Evolutionary conservation across 2,797 vertebrate genomes (phyloP).

Genomic region (Leucoraja ocellata): DNA sequence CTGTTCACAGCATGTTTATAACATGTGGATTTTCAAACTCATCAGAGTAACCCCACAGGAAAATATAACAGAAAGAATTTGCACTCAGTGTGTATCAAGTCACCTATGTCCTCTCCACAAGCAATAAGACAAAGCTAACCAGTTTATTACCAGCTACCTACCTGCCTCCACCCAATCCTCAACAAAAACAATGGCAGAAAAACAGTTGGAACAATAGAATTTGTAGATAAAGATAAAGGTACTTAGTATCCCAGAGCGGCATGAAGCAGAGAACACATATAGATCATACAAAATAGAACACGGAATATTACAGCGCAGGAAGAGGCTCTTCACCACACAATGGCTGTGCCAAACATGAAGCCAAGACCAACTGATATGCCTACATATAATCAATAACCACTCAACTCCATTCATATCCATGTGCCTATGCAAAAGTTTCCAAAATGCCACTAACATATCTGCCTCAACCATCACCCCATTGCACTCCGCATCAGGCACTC

Average conservation of each 20-base stretch:
- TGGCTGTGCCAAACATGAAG: too few relatives aligned
- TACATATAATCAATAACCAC: too few relatives aligned
- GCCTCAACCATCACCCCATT: too few relatives aligned
- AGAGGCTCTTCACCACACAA: too few relatives aligned
- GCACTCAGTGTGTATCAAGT: neutral
- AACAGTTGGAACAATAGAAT: neutral
- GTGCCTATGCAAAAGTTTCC: too few relatives aligned
- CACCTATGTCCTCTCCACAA: neutral
- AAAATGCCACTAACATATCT: too few relatives aligned
- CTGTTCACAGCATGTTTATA: neutral
- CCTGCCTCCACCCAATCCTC: neutral
- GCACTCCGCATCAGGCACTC: too few relatives aligned
- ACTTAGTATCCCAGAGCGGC: neutral
- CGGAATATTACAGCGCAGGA: too few relatives aligned
- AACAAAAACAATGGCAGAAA: neutral
- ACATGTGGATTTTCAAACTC: neutral
- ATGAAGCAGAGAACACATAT: neutral
- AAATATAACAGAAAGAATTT: neutral
- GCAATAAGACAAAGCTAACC: neutral
- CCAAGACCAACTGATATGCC: too few relatives aligned
- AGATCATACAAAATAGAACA: too few relatives aligned
- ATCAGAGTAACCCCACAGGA: neutral
- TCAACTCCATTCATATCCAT: too few relatives aligned
- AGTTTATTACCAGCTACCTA: neutral
- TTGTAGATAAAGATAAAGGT: neutral